Percentiles rank a stretch among this genome's conserved stretches.
Evolutionary conservation across 35 echinoderm and acorn worm species (phyloP).

Genomic region (Chiridota heheva): DNA sequence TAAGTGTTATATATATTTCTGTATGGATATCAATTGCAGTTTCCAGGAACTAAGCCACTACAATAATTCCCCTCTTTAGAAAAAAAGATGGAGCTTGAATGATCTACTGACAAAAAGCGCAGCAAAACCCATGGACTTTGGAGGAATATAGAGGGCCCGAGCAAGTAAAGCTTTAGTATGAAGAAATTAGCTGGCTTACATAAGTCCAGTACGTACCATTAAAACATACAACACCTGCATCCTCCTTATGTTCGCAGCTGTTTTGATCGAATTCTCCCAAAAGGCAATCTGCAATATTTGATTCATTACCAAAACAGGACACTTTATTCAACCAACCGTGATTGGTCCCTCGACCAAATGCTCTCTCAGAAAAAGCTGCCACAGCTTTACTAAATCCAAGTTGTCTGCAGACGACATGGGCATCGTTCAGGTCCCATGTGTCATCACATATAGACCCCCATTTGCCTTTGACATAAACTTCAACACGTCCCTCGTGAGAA

Average conservation of each 20-base stretch:
- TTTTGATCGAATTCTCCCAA: not conserved
- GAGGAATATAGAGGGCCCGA: too few species aligned
- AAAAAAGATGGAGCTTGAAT: too few species aligned
- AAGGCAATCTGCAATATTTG: not conserved
- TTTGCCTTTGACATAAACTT: not conserved
- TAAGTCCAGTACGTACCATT: too few species aligned
- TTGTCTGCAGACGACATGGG: not conserved
- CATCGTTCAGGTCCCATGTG: not conserved
- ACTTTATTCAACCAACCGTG: not conserved
- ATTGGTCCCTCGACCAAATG: not conserved
- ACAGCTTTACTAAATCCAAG: not conserved
- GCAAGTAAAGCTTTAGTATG: too few species aligned
- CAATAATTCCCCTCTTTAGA: too few species aligned
- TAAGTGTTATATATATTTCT: too few species aligned
- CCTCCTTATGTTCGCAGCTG: not conserved
- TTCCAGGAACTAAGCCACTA: too few species aligned
- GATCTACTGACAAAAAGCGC: too few species aligned
- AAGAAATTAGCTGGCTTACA: too few species aligned
- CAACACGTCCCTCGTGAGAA: conserved; percentile 10
- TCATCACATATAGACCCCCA: conserved; percentile 12
- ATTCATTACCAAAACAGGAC: not conserved
- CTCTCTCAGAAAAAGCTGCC: not conserved
- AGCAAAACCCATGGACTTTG: too few species aligned
- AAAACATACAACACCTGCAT: conserved; percentile 15
- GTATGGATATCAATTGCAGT: too few species aligned